phyloP scores from a whole-genome alignment of 2,113 vertebrate genomes.

The Anhinga anhinga region DNA sequence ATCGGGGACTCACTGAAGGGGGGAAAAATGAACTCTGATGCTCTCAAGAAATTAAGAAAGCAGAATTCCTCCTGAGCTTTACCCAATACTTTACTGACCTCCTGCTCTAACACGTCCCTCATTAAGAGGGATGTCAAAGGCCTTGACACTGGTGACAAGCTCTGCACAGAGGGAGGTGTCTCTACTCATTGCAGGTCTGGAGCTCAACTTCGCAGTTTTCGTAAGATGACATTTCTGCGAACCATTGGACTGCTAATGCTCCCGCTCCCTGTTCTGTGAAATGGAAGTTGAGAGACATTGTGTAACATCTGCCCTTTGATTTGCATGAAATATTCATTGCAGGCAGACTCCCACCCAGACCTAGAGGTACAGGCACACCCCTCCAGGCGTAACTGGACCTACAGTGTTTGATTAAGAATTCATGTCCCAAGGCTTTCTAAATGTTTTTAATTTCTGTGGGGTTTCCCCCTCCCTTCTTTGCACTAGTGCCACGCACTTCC shows the following conservation, averaged over 20 bases:
- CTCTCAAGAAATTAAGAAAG: background rate
- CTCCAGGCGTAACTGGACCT: background rate
- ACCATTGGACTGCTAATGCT: background rate
- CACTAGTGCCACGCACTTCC: background rate
- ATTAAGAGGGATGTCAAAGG: background rate
- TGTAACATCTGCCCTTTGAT: background rate
- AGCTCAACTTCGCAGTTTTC: background rate
- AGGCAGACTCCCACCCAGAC: background rate
- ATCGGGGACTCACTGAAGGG: background rate
- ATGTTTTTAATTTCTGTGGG: background rate
- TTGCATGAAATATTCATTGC: background rate
- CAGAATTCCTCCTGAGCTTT: background rate
- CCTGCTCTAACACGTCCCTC: background rate
- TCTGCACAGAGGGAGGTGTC: background rate
- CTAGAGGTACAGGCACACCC: background rate
- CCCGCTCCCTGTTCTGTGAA: background rate
- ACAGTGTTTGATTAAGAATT: background rate
- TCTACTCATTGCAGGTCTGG: background rate
- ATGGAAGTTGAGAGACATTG: background rate
- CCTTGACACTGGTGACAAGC: accelerated
- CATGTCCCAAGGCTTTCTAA: background rate
- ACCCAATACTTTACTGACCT: background rate
- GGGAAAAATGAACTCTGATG: background rate
- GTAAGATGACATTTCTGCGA: background rate
- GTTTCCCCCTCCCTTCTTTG: background rate